These are phyloP conservation scores for Gastrophysa polygoni DNA, from an alignment of 2,888 invertebrate genomes.

Conservation along the genomic window DNA sequence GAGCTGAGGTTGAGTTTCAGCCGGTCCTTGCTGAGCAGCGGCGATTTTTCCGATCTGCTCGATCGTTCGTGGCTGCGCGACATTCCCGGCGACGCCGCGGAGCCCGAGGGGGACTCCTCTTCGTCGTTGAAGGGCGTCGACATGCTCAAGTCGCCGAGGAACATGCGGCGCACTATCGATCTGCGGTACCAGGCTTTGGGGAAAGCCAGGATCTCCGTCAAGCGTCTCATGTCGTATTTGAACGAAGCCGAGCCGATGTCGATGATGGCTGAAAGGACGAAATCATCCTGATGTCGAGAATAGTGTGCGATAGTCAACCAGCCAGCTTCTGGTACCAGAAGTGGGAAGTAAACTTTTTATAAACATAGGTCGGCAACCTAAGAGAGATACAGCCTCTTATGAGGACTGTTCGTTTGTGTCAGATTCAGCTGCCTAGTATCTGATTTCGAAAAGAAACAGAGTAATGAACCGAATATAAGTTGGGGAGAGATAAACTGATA, in stretches of 20 bases:
- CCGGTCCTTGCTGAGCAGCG: conserved; percentile 62
- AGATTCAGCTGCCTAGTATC: no score
- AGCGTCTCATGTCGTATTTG: conserved; percentile 97
- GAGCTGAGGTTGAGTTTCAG: conserved; percentile 64
- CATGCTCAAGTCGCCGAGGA: conserved; percentile 89
- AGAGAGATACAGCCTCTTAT: no score
- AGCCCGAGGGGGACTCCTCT: conserved; percentile 40
- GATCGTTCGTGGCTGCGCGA: conserved; percentile 42
- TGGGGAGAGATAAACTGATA: no score
- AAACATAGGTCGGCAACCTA: no score
- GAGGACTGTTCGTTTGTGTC: no score
- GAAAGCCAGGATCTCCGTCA: conserved; percentile 96
- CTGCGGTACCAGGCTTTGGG: conserved; percentile 98
- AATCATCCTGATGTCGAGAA: no score
- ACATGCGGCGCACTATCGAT: conserved; percentile 89
- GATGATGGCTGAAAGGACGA: conserved; percentile 73
- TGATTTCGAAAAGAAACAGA: no score
- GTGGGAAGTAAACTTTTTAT: no score
- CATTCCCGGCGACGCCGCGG: conserved; percentile 41
- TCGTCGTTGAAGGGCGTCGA: conserved; percentile 53
- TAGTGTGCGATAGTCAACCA: no score
- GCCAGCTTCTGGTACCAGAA: no score
- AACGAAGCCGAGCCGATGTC: conserved; percentile 96
- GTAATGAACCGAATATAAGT: no score
- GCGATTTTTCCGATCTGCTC: conserved; percentile 48